A percentile compares a stretch with the other conserved stretches of the same genome.
phyloP scores from a whole-genome alignment of 2,113 vertebrate species.

The Pongo pygmaeus region DNA sequence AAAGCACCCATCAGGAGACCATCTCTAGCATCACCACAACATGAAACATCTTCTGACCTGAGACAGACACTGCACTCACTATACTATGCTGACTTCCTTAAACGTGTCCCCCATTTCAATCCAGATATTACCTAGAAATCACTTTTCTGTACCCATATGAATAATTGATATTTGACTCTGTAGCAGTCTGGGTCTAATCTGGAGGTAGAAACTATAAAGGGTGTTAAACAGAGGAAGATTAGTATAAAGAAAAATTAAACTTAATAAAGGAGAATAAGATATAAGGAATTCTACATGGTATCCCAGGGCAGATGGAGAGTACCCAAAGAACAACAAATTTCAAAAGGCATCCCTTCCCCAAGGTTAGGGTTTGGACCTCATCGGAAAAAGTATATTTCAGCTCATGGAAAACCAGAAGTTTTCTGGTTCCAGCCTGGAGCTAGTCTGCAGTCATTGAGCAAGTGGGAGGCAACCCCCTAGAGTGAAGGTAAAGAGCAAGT shows the following conservation, averaged over 20 bases:
- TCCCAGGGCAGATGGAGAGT: background rate
- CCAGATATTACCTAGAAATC: background rate
- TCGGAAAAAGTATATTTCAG: background rate
- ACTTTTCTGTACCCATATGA: background rate
- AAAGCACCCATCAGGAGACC: background rate
- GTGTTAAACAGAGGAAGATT: background rate
- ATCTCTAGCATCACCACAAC: background rate
- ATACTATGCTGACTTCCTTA: background rate
- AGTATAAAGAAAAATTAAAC: background rate
- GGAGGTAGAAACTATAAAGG: background rate
- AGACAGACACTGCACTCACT: background rate
- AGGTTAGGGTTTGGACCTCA: background rate
- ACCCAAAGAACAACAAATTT: background rate
- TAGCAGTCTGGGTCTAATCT: background rate
- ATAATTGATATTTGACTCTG: background rate
- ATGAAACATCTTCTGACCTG: background rate
- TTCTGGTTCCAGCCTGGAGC: background rate
- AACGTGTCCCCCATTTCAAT: background rate
- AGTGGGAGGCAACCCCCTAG: background rate
- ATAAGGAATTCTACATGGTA: background rate
- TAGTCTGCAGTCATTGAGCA: background rate
- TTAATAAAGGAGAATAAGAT: background rate
- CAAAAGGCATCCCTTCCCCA: background rate
- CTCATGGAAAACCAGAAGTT: background rate
- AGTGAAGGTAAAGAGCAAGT: background rate